These are phyloP conservation scores for Leptatherina wallacei DNA, from an alignment of 2,797 vertebrate species.

Conservation along the genomic window DNA sequence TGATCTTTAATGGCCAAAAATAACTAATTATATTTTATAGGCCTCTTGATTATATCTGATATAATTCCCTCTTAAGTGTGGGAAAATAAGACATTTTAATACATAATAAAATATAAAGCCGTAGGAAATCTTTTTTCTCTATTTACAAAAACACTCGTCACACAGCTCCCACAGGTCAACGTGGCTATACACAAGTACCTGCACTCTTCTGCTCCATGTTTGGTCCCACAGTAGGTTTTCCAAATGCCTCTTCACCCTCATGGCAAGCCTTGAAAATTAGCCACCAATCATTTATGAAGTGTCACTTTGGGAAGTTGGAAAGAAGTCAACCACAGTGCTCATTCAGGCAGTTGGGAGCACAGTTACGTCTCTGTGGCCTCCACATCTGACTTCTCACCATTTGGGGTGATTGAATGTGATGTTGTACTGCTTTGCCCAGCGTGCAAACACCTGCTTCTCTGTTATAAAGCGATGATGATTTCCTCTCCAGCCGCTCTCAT, in stretches of 20 bases:
- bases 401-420: conserved; percentile 92
- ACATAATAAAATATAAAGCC: conserved; percentile 70
- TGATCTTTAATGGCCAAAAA: conserved; percentile 7
- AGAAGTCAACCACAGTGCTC: conserved; percentile 3
- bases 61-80: conserved; percentile 17
- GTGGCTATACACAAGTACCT: conserved; percentile 3
- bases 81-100: conserved; percentile 44
- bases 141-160: conserved; percentile 66
- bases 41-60: conserved; percentile 30
- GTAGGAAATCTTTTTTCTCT: conserved; percentile 66
- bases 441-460: conserved; percentile 94
- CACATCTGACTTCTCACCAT: conserved; percentile 80
- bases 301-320: not conserved
- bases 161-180: conserved; percentile 2
- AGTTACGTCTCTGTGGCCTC: not conserved
- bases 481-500: conserved; percentile 89
- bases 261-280: not conserved
- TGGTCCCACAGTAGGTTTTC: conserved; percentile 12
- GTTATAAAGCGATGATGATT: conserved; percentile 99
- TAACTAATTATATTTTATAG: conserved; percentile 4
- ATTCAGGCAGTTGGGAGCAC: not conserved
- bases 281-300: conserved; percentile 15
- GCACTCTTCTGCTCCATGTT: not conserved
- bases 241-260: not conserved
- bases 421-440: conserved; percentile 94